Percentiles rank a stretch among this genome's conserved stretches.
Evolutionary conservation across 2,888 invertebrate genomes (phyloP).

Genomic region (Drosophila sordidapex): DNA sequence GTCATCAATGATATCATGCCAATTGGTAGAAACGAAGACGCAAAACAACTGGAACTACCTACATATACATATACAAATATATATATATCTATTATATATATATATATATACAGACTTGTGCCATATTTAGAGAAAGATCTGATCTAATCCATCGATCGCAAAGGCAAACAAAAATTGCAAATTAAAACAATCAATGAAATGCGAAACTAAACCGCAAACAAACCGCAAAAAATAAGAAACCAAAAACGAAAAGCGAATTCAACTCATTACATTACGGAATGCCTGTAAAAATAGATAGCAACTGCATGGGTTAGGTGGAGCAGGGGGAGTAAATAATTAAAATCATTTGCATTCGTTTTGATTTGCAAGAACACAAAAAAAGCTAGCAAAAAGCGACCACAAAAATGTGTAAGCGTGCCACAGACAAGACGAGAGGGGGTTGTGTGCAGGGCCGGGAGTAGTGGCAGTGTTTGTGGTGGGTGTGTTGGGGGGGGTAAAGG

Average conservation of each 20-base stretch:
- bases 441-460: neutral
- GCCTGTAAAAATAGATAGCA: constrained; percentile 30
- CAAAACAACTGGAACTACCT: constrained; percentile 8
- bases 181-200: constrained; percentile 17
- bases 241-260: constrained; percentile 1
- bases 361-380: constrained; percentile 21
- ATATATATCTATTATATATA: neutral
- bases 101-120: neutral
- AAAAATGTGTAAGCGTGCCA: constrained; percentile 22
- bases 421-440: neutral
- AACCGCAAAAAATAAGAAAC: constrained; percentile 6
- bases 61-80: neutral
- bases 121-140: constrained; percentile 33
- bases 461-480: neutral
- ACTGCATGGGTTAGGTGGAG: neutral
- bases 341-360: constrained; percentile 27
- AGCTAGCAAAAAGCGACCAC: constrained; percentile 18
- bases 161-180: constrained; percentile 8
- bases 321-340: constrained; percentile 17
- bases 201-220: constrained; percentile 7
- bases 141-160: constrained; percentile 33
- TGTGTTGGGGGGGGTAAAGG: constrained; percentile 1
- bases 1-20: constrained; percentile 32
- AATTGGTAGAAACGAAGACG: constrained; percentile 4
- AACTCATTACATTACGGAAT: constrained; percentile 27